Base-by-base conservation (phyloP, 1,140 invertebrate genomes). In the Drosophila kanapiae region DNA sequence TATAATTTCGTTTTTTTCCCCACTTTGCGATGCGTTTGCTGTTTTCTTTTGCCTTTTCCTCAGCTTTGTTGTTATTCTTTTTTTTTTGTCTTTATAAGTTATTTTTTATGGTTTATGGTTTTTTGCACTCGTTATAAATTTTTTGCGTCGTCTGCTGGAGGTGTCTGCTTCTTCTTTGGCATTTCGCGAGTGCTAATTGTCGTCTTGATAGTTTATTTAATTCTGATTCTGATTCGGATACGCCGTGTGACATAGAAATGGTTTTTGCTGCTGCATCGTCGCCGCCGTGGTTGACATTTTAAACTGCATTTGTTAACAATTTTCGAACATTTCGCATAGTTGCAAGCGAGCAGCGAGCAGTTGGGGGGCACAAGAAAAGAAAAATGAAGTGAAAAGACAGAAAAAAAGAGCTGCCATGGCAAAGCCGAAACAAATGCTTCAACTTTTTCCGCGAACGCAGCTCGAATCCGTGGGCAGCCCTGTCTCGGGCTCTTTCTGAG, bases 221-320 rank as follows among this genome's bases (percentile, higher is more conserved):
- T 61, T 77, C 57, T 62, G 49, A 67, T 72, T 68, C 51, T 23
- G 53, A 56, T 56, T 56, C 38, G 14, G 6, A 40, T n/a, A 23
- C 64, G 51, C 80, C 47, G 72, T 75, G 69, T 87, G 84, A 88
- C 84, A 88, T 88, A 88, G 72, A 87, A 87, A 88, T 54, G 63
- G 38, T 70, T 70, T 70, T 68, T 70, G 61, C 57, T 78, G 45
- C 58, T 54, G 64, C 64, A 75, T 87, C 86, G 84, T 78, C 80
- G 80, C 77, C 84, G 83, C 80, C 84, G 83, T 83, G 71, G 83
- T 83, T 86, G 83, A 86, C 84, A 87, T 80, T 87, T 83, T 83
- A 88, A 88, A 88, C 59, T 88, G 84, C 84, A 84, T 84, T 88
- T 88, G 84, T 88, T 88, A 88, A 88, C 84, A 88, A 84, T 84